Percentiles rank a stretch among this genome's conserved stretches.
These are phyloP conservation scores for Electrophaes corylata DNA, from an alignment of 2,888 invertebrate species.

Conservation along the genomic window DNA sequence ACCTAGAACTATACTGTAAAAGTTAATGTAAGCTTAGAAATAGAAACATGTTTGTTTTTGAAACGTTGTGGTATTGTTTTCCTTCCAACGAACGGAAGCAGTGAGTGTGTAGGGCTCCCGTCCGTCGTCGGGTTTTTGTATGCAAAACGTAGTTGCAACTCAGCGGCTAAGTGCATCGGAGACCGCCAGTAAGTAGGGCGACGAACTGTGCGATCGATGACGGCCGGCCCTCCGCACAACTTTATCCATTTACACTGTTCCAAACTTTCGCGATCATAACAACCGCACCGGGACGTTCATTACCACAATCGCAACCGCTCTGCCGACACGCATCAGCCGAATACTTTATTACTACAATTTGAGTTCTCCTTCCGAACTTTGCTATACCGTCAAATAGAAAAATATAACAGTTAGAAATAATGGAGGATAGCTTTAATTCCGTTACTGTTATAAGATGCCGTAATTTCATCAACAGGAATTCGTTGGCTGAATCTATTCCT, in stretches of 20 bases:
- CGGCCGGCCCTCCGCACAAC: constrained; percentile 74
- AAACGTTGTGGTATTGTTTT: neutral
- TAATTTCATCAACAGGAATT: constrained; percentile 38
- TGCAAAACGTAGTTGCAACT: constrained; percentile 66
- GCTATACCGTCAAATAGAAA: constrained; percentile 8
- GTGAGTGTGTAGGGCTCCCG: constrained; percentile 35
- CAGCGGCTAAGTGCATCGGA: constrained; percentile 73
- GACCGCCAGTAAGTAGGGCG: constrained; percentile 78
- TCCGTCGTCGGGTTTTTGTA: constrained; percentile 32
- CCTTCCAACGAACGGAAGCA: constrained; percentile 25
- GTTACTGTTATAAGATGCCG: constrained; percentile 34
- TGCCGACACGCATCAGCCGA: constrained; percentile 39
- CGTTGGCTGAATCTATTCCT: constrained; percentile 36
- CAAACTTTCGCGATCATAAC: constrained; percentile 78
- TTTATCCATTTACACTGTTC: constrained; percentile 79
- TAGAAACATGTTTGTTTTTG: neutral
- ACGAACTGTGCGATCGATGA: constrained; percentile 82
- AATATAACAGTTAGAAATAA: constrained; percentile 11
- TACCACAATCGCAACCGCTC: constrained; percentile 36
- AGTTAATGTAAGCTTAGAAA: neutral
- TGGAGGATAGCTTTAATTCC: constrained; percentile 14
- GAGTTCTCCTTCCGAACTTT: constrained; percentile 17
- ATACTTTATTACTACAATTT: constrained; percentile 22
- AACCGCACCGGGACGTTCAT: constrained; percentile 46
- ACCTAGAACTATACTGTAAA: too few species aligned